Evolutionary conservation across 1,140 invertebrate species (phyloP).

Genomic region (Mya arenaria): DNA sequence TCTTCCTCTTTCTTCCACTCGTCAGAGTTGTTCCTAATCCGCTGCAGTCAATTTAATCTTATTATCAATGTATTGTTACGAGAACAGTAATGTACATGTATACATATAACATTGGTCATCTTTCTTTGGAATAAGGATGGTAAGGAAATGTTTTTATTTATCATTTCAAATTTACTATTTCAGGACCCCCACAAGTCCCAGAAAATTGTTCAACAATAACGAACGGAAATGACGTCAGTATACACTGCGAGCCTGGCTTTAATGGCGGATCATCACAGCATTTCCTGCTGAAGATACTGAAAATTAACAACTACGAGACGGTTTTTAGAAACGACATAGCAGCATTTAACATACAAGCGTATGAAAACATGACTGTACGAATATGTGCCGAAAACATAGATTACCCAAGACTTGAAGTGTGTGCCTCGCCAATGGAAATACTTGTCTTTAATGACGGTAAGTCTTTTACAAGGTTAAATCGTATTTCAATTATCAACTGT

Average conservation of each 20-base stretch:
- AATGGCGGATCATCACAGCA: slow-evolving; percentile 61
- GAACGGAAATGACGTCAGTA: background rate
- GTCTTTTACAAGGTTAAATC: background rate
- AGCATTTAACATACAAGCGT: slow-evolving; percentile 33
- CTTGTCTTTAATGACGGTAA: background rate
- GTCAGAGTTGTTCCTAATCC: background rate
- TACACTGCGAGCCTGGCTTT: slow-evolving; percentile 59
- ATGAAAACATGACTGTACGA: slow-evolving; percentile 50
- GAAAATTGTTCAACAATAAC: slow-evolving; percentile 41
- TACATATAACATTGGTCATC: background rate
- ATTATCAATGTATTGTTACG: background rate
- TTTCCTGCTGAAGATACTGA: slow-evolving; percentile 56
- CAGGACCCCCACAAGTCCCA: slow-evolving; percentile 64
- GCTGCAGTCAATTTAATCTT: background rate
- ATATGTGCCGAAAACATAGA: slow-evolving; percentile 58
- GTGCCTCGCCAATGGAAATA: slow-evolving; percentile 18
- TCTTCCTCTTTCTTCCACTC: background rate
- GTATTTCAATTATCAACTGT: background rate
- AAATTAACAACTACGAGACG: slow-evolving; percentile 4
- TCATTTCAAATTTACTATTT: background rate
- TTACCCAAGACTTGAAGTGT: slow-evolving; percentile 40
- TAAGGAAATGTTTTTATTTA: background rate
- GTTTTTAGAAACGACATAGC: slow-evolving; percentile 22
- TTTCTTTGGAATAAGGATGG: background rate
- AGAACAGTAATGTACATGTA: background rate